Conservation (phyloP, 2,888 invertebrate genomes). For the Dyspetes luteomarginatus region DNA sequence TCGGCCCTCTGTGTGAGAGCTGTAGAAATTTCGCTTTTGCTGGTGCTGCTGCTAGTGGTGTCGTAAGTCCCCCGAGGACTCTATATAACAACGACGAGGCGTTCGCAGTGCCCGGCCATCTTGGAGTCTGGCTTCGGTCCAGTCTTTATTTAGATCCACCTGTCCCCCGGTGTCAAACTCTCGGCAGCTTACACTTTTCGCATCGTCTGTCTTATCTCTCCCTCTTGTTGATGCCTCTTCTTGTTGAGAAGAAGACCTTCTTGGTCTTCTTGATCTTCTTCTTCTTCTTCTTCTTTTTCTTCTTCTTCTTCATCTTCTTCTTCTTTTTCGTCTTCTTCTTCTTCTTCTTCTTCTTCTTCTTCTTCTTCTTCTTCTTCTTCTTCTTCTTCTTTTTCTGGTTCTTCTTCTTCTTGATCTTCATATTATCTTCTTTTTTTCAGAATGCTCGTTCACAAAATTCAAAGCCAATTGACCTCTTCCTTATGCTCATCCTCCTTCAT, state of each 20-base stretch:
- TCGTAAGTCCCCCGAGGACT: constrained; percentile 66
- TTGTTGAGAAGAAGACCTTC: too few species aligned
- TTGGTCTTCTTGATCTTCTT: constrained; percentile 28
- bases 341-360: constrained; percentile 39
- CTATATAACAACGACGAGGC: constrained; percentile 63
- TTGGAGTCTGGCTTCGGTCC: constrained; percentile 81
- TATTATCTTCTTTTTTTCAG: constrained; percentile 4
- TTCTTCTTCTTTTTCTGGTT: constrained; percentile 14
- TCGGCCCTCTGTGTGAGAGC: constrained; percentile 34
- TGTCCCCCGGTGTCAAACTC: constrained; percentile 79
- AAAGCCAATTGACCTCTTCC: too few species aligned
- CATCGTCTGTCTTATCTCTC: constrained; percentile 34
- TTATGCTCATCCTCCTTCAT: neutral
- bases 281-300: constrained; percentile 18
- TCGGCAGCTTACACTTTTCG: constrained; percentile 39
- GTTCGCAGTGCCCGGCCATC: constrained; percentile 74
- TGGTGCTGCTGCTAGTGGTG: constrained; percentile 55
- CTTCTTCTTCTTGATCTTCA: neutral
- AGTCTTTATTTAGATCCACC: constrained; percentile 84
- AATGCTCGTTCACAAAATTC: neutral
- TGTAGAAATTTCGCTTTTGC: constrained; percentile 48
- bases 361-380: constrained; percentile 33
- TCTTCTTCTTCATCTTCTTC: constrained; percentile 8
- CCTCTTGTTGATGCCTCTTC: constrained; percentile 45
- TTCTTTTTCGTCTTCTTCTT: neutral